Conservation (phyloP, 2,113 vertebrate genomes). For the Carollia perspicillata region DNA sequence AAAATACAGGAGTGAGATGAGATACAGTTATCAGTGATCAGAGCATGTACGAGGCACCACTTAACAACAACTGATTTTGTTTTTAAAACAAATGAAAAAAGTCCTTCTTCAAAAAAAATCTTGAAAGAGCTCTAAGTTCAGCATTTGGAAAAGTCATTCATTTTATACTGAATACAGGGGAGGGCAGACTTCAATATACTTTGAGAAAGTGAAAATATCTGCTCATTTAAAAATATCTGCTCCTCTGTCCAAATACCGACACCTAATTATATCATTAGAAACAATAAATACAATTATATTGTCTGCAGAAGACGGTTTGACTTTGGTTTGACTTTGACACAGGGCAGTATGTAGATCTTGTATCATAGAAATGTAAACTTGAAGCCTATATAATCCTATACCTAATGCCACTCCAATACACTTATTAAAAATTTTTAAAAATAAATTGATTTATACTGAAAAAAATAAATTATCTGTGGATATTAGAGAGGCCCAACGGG, state of each 20-base stretch:
- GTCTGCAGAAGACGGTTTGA: neutral
- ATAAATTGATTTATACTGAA: too few species aligned
- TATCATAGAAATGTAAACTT: too few species aligned
- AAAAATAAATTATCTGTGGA: neutral
- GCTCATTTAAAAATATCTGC: constrained; percentile 16
- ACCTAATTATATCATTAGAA: neutral
- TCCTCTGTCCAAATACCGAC: neutral
- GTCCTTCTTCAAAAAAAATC: neutral
- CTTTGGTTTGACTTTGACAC: too few species aligned
- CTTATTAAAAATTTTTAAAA: too few species aligned
- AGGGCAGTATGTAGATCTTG: too few species aligned
- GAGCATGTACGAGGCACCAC: neutral
- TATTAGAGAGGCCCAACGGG: neutral
- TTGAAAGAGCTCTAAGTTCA: neutral
- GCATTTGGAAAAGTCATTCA: constrained; percentile 22
- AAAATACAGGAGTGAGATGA: neutral
- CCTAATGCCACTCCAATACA: too few species aligned
- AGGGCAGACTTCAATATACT: neutral
- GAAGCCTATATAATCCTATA: too few species aligned
- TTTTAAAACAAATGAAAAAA: neutral
- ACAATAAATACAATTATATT: neutral
- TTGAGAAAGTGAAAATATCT: neutral
- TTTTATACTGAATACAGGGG: neutral
- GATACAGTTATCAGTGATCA: neutral
- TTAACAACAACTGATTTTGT: neutral